Percentiles rank a stretch among this genome's conserved stretches.
phyloP scores from a whole-genome alignment of 2,888 invertebrate genomes.

The Deroplatys truncata region DNA sequence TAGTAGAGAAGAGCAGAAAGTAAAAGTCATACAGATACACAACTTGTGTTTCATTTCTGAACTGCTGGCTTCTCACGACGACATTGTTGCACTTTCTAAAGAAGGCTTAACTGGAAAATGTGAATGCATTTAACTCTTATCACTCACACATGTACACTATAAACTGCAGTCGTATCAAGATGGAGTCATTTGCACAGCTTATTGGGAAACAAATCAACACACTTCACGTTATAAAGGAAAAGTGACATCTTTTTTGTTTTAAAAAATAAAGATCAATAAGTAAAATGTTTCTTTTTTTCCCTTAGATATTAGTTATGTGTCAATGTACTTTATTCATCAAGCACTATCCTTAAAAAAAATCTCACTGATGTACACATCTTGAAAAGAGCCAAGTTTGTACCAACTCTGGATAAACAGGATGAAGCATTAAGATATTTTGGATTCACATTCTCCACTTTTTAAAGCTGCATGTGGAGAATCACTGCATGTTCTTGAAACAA shows the following conservation, averaged over 20 bases:
- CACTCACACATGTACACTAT: background rate
- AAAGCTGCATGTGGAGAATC: background rate
- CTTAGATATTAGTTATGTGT: background rate
- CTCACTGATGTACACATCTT: background rate
- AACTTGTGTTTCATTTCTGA: background rate
- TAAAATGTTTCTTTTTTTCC: background rate
- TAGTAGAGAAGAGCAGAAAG: background rate
- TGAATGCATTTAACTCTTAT: background rate
- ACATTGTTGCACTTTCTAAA: background rate
- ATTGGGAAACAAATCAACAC: background rate
- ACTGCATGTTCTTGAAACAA: background rate
- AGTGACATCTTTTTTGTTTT: background rate
- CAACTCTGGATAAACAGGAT: background rate
- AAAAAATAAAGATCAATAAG: constrained; percentile 8
- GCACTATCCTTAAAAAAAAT: background rate
- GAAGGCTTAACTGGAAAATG: background rate
- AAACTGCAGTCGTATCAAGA: background rate
- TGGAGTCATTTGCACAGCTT: background rate
- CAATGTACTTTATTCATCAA: background rate
- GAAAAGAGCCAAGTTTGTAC: background rate
- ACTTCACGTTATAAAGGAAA: background rate
- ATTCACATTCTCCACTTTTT: background rate
- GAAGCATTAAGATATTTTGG: background rate
- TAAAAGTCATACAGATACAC: background rate
- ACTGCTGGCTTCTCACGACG: background rate